phyloP scores from a whole-genome alignment of 2,888 invertebrate genomes.

The Nomada ferruginata region DNA sequence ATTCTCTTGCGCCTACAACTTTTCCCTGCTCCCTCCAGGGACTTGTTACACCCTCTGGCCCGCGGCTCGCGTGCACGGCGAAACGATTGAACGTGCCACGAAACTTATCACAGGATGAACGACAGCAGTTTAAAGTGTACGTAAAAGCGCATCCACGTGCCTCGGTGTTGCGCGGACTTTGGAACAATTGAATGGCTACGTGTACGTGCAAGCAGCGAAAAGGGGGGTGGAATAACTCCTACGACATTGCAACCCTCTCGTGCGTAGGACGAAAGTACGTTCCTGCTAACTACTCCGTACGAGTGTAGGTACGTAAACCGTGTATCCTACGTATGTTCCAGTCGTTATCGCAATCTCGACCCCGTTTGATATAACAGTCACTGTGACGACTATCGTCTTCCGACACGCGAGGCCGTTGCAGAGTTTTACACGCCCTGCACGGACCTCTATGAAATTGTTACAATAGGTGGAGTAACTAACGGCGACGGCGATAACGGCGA shows the following conservation, averaged over 20 bases:
- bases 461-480: slow-evolving; percentile 71
- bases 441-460: slow-evolving; percentile 73
- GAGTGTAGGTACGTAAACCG: slow-evolving; percentile 72
- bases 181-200: neutral
- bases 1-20: neutral
- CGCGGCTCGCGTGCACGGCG: neutral
- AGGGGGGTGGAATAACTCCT: slow-evolving; percentile 46
- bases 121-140: neutral
- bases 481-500: slow-evolving; percentile 69
- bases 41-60: neutral
- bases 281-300: slow-evolving; percentile 59
- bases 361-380: slow-evolving; percentile 82
- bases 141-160: neutral
- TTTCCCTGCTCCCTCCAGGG: neutral
- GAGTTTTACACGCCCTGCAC: slow-evolving; percentile 66
- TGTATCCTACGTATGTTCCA: slow-evolving; percentile 78
- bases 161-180: neutral
- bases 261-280: slow-evolving; percentile 69
- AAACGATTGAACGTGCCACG: no score
- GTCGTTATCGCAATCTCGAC: slow-evolving; percentile 80
- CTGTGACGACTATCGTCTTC: slow-evolving; percentile 81
- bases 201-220: slow-evolving; percentile 13
- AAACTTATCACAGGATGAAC: no score
- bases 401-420: slow-evolving; percentile 78
- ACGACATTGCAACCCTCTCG: slow-evolving; percentile 62